Percentiles rank a stretch among this genome's conserved stretches.
Evolutionary conservation across 2,888 invertebrate genomes (phyloP).

Genomic region (Diplazon laetatorius): DNA sequence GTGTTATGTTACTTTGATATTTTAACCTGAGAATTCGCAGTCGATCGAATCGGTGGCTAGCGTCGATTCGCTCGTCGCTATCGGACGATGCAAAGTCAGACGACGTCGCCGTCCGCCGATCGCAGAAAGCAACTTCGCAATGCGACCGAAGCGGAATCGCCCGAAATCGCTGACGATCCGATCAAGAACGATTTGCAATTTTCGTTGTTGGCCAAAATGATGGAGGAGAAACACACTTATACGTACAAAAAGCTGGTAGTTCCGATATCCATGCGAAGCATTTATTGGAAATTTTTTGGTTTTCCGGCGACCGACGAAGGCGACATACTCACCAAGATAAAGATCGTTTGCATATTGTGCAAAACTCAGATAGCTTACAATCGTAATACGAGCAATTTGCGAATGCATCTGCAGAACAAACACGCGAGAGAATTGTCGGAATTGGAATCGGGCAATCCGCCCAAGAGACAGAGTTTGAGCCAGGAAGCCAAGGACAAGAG

Average conservation of each 20-base stretch:
- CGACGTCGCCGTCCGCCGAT: too few species aligned
- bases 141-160: conserved; percentile 42
- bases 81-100: too few species aligned
- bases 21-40: too few species aligned
- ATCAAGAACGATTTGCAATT: conserved; percentile 70
- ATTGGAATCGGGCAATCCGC: conserved; percentile 78
- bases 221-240: conserved; percentile 80
- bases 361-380: conserved; percentile 83
- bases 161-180: conserved; percentile 50
- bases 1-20: too few species aligned
- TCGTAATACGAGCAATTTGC: conserved; percentile 83
- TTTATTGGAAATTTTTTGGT: conserved; percentile 84
- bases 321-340: conserved; percentile 82
- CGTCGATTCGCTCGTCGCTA: too few species aligned
- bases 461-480: conserved; percentile 74
- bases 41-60: too few species aligned
- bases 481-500: conserved; percentile 78
- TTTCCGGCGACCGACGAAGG: conserved; percentile 83
- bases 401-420: conserved; percentile 83
- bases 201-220: conserved; percentile 78
- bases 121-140: conserved; percentile 55
- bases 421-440: conserved; percentile 80
- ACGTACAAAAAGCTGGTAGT: conserved; percentile 83
- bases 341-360: conserved; percentile 83
- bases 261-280: conserved; percentile 83